A percentile compares a stretch with the other conserved stretches of the same genome.
Conservation (phyloP, 2,888 invertebrate genomes). For the Mythimna albipuncta region DNA sequence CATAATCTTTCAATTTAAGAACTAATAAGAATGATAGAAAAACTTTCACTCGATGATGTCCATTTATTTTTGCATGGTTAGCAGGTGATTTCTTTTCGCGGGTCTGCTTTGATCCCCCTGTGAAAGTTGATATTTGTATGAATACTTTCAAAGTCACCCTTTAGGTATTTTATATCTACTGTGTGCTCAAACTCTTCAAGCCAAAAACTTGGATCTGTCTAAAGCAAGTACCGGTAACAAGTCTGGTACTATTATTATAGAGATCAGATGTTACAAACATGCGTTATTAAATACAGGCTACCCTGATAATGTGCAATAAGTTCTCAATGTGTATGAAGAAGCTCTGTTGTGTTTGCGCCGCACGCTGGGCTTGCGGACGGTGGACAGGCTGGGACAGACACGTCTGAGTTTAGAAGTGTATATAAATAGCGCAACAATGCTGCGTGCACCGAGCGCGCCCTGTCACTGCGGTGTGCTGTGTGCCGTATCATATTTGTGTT, state of each 20-base stretch:
- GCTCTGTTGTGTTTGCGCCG: constrained; percentile 15
- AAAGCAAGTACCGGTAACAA: neutral
- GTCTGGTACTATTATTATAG: neutral
- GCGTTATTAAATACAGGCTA: neutral
- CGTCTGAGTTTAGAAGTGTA: constrained; percentile 60
- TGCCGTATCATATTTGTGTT: constrained; percentile 55
- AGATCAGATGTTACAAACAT: neutral
- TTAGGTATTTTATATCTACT: neutral
- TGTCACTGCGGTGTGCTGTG: constrained; percentile 52
- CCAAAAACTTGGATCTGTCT: neutral
- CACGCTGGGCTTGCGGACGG: constrained; percentile 10
- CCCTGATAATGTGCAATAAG: neutral
- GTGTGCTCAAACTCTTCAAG: neutral
- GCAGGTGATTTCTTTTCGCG: neutral
- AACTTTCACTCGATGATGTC: too few species aligned
- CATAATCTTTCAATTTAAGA: too few species aligned
- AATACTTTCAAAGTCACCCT: neutral
- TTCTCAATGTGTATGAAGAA: neutral
- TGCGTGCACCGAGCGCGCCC: constrained; percentile 61
- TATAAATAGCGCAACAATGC: constrained; percentile 72
- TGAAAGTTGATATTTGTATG: neutral
- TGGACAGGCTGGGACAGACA: constrained; percentile 50
- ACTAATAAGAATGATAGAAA: too few species aligned
- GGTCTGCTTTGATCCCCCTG: neutral
- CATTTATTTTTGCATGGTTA: neutral